Conservation (phyloP, 2,888 invertebrate species). For the Malachius bipustulatus region DNA sequence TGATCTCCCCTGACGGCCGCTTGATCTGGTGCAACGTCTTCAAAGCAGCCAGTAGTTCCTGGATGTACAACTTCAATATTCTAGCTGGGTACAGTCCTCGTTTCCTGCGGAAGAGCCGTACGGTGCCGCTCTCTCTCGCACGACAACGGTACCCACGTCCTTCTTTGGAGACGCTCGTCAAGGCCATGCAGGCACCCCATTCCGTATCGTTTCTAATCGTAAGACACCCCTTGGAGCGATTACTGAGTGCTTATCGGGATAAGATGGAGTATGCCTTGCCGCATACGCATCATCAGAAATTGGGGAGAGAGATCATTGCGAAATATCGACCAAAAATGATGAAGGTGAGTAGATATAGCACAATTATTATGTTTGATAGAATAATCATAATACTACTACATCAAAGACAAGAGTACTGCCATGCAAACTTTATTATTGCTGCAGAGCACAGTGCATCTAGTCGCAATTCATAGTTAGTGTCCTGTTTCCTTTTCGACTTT, state of each 20-base stretch:
- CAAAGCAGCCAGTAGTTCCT: constrained; percentile 79
- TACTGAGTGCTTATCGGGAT: constrained; percentile 73
- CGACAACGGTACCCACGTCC: constrained; percentile 70
- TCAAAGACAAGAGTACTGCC: no score
- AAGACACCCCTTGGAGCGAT: constrained; percentile 67
- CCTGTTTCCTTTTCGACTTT: no score
- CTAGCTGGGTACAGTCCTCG: constrained; percentile 72
- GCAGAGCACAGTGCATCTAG: no score
- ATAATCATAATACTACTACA: no score
- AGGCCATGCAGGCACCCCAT: constrained; percentile 55
- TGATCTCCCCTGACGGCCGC: constrained; percentile 67
- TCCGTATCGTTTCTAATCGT: constrained; percentile 73
- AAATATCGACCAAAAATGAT: constrained; percentile 47
- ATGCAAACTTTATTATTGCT: no score
- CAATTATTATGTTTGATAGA: no score
- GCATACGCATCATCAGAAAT: constrained; percentile 68
- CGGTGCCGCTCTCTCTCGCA: constrained; percentile 66
- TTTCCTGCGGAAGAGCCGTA: constrained; percentile 64
- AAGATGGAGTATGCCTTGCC: constrained; percentile 75
- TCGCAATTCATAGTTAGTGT: no score
- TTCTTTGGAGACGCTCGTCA: constrained; percentile 54
- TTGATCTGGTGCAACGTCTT: constrained; percentile 77
- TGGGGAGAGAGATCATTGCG: constrained; percentile 64
- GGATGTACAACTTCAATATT: constrained; percentile 85
- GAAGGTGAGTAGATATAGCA: constrained; percentile 42